Evolutionary conservation across 1,140 invertebrate genomes (phyloP).

Genomic region (Saccostrea echinata): DNA sequence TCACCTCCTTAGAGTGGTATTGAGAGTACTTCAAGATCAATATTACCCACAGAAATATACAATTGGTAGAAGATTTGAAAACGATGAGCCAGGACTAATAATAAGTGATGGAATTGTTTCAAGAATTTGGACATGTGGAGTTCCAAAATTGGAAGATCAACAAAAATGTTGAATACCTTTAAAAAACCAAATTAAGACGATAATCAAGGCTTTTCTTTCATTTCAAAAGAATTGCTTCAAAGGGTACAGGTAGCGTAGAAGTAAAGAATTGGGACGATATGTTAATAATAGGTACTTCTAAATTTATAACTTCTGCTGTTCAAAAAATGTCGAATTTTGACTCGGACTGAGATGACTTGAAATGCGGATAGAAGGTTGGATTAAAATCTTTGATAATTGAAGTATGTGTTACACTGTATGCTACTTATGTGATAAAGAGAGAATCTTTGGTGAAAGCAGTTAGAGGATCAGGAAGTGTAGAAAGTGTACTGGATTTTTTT

Average conservation of each 20-base stretch:
- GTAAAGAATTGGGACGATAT: background rate
- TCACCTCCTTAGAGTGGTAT: background rate
- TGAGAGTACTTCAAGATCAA: background rate
- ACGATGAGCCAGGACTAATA: constrained; percentile 18
- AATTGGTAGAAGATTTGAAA: background rate
- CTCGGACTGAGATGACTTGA: too few species aligned
- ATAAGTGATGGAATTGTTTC: too few species aligned
- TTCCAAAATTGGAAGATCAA: background rate
- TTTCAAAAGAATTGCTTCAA: constrained; percentile 18
- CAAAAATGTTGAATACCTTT: background rate
- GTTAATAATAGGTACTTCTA: background rate
- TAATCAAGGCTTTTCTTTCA: background rate
- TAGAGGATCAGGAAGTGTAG: background rate
- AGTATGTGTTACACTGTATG: background rate
- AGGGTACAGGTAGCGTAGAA: background rate
- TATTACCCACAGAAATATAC: background rate
- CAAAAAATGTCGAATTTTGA: background rate
- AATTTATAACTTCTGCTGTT: background rate
- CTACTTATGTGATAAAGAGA: background rate
- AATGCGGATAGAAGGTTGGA: background rate
- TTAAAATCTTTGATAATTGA: constrained; percentile 24
- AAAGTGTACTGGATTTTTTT: background rate
- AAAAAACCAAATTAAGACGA: constrained; percentile 36
- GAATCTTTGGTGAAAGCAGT: background rate
- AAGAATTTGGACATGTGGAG: constrained; percentile 4